Evolutionary conservation across 23 tunicate genomes (phyloP).

Genomic region (Aplidium turbinatum): DNA sequence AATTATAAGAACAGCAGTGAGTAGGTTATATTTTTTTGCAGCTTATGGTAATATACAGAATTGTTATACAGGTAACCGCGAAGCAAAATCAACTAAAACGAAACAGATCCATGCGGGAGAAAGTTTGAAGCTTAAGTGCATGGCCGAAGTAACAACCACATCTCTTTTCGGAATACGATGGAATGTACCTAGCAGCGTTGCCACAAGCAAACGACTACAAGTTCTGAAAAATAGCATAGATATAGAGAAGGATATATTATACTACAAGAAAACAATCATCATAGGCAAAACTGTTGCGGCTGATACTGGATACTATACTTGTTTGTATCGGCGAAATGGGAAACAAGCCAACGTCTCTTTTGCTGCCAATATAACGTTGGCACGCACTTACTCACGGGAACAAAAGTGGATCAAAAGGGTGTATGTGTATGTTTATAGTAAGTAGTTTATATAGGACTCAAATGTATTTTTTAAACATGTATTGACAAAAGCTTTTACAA

Average conservation of each 20-base stretch:
- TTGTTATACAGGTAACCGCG: no score
- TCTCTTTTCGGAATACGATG: not conserved
- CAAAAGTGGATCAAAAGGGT: constrained; percentile 23
- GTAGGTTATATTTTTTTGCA: no score
- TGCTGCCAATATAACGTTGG: not conserved
- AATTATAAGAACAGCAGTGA: no score
- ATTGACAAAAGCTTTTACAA: not conserved
- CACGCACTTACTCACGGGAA: not conserved
- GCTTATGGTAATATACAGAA: no score
- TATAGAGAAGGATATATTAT: constrained; percentile 10
- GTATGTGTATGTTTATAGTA: constrained; percentile 53
- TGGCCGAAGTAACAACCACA: not conserved
- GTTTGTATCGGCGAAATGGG: not conserved
- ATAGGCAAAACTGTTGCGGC: constrained; percentile 9
- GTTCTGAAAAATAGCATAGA: not conserved
- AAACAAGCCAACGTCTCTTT: no score
- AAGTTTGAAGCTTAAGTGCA: constrained; percentile 34
- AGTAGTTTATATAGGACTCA: not conserved
- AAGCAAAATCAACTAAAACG: no score
- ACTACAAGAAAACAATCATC: not conserved
- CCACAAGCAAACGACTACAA: not conserved
- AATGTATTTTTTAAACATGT: not conserved
- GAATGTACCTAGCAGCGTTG: constrained; percentile 3
- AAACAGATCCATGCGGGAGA: constrained; percentile 40
- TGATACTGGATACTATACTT: constrained; percentile 54